These are phyloP conservation scores for Drosophila hydei DNA, from an alignment of 1,140 invertebrate species.

Conservation along the genomic window DNA sequence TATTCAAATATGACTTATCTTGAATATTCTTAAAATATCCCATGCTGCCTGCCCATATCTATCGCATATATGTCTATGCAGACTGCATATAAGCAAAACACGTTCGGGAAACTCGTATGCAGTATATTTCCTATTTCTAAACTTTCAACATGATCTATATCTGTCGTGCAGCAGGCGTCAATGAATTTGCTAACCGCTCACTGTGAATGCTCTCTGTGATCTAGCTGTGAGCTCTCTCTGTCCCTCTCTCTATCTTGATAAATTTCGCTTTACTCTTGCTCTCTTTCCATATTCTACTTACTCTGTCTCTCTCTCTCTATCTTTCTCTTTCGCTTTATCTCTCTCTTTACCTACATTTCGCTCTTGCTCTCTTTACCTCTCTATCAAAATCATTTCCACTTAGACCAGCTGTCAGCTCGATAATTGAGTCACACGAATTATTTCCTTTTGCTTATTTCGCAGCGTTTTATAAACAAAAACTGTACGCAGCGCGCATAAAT, in stretches of 20 bases:
- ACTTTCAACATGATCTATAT: neutral
- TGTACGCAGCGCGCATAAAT: slow-evolving; percentile 1
- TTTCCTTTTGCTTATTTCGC: slow-evolving; percentile 51
- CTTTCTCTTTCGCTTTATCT: neutral
- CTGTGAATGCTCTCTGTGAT: neutral
- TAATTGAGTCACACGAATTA: slow-evolving; percentile 61
- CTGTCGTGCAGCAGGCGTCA: neutral
- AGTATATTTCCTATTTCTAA: slow-evolving; percentile 1
- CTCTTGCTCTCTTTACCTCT: neutral
- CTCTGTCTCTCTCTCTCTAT: neutral
- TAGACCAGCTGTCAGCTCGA: slow-evolving; percentile 57
- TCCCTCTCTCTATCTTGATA: slow-evolving; percentile 15
- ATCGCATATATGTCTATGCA: neutral
- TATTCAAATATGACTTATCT: no score
- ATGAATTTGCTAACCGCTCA: neutral
- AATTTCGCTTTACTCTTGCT: slow-evolving; percentile 7
- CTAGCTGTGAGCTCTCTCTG: slow-evolving; percentile 11
- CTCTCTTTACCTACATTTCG: neutral
- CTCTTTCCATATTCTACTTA: neutral
- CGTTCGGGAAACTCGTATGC: neutral
- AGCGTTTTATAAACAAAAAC: slow-evolving; percentile 69
- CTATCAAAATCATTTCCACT: slow-evolving; percentile 31
- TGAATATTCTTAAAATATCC: no score
- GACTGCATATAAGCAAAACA: neutral
- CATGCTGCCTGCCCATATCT: no score